Conservation (phyloP, 2,113 vertebrate genomes). For the Plecturocebus donacophilus region DNA sequence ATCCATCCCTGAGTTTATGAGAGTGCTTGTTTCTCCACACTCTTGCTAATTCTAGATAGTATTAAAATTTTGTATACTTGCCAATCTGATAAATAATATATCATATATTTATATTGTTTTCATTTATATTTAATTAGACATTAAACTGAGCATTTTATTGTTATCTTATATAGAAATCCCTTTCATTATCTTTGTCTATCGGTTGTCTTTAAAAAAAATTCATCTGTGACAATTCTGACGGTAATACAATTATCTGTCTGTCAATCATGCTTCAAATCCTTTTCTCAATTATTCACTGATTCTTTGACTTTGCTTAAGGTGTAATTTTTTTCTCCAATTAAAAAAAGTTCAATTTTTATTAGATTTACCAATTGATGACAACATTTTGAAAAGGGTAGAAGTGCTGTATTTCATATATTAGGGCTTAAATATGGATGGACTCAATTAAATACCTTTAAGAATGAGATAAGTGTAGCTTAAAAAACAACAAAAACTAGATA, state of each 20-base stretch:
- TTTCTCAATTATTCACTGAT: not conserved
- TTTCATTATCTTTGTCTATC: not conserved
- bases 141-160: not conserved
- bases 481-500: not conserved
- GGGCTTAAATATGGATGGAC: not conserved
- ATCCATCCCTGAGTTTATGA: not conserved
- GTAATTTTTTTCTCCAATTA: not conserved
- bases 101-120: not conserved
- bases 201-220: not conserved
- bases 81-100: slow-evolving; percentile 50
- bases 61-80: slow-evolving; percentile 34
- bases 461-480: not conserved
- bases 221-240: not conserved
- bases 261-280: not conserved
- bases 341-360: slow-evolving; percentile 13
- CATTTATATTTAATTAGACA: slow-evolving; percentile 42
- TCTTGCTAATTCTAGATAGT: not conserved
- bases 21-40: not conserved
- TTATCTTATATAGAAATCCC: slow-evolving; percentile 22
- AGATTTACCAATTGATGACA: not conserved
- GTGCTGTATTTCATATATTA: not conserved
- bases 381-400: not conserved
- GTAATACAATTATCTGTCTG: not conserved
- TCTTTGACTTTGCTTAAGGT: not conserved
- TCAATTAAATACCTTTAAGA: not conserved